Conservation (phyloP, 23 tunicate genomes). For the Botrylloides violaceus region DNA sequence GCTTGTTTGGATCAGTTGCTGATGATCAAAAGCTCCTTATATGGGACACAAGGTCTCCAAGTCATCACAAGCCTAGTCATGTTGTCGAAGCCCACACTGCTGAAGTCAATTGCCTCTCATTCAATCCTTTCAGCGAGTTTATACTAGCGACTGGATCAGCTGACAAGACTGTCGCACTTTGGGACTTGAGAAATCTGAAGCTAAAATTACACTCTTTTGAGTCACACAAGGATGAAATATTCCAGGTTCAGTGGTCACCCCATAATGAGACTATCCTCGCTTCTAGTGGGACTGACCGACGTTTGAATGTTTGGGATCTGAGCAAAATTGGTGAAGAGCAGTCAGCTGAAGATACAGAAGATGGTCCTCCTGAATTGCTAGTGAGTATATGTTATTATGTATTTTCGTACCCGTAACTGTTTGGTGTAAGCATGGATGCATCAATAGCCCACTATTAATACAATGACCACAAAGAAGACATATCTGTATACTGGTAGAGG, state of each 20-base stretch:
- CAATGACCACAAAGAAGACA: too few species aligned
- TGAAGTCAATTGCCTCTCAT: slow-evolving; percentile 87
- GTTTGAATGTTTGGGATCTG: slow-evolving; percentile 88
- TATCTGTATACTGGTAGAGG: neutral
- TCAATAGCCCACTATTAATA: too few species aligned
- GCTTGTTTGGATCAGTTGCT: slow-evolving; percentile 87
- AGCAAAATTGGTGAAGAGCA: slow-evolving; percentile 75
- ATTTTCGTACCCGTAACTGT: neutral
- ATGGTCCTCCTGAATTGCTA: slow-evolving; percentile 42
- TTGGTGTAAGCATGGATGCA: too few species aligned
- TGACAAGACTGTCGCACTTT: slow-evolving; percentile 91
- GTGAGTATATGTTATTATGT: too few species aligned
- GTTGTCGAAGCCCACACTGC: slow-evolving; percentile 78
- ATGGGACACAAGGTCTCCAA: slow-evolving; percentile 71
- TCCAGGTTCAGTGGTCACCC: slow-evolving; percentile 98
- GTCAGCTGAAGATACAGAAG: slow-evolving; percentile 77
- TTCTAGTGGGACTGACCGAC: slow-evolving; percentile 91
- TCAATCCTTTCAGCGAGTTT: slow-evolving; percentile 74
- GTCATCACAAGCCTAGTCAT: slow-evolving; percentile 49
- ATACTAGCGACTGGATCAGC: slow-evolving; percentile 91
- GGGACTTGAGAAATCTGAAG: slow-evolving; percentile 87
- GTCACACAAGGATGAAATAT: slow-evolving; percentile 90
- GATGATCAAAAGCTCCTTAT: slow-evolving; percentile 88
- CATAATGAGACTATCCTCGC: slow-evolving; percentile 86
- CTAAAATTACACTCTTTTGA: slow-evolving; percentile 81